Base-by-base conservation (phyloP, 2,888 invertebrate species). In the Electrophaes corylata region DNA sequence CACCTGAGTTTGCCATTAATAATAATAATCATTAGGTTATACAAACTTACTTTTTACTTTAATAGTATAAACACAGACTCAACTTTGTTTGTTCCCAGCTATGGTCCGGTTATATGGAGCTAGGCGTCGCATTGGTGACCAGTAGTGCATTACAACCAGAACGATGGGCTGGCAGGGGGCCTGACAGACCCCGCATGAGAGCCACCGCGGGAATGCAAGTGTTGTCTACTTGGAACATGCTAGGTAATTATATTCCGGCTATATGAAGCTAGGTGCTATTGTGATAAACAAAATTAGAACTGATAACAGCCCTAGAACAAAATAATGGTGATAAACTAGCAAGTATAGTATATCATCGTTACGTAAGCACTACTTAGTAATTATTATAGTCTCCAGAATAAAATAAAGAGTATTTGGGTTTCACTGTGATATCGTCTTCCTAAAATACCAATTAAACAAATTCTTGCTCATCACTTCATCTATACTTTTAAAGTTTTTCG, bases 171-270 rank as follows among this genome's bases (percentile, higher is more conserved):
- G 93, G 82, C 62, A 90, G 80, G 72, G 93, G 72, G 75, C 83
- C 86, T 2, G 87, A 86, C 66, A 69, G 89, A 0, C 76, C 85
- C 37, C 97, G 98, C 75, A 97, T 98, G 98, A 93, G 98, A 52
- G 97, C 98, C 1, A 92, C 96, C 12, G 98, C 98, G 94, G 98
- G 98, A 23, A 95, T 97, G 78, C 97, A 98, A 77, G 96, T 98
- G 67, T 92, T 98, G 8, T 96, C 96, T 18, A 96, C 97, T 90
- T 98, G 98, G 98, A 96, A 96, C 23, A 95, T 96, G 72, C 91
- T 98, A 60, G 97, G 96, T 92, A 67, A 76, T 70, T 3, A 1
- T n/a, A 10, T 10, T 29, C 26, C 26, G 10, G 10, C 26, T 29
- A 10, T 8, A n/a, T n/a, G n/a, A n/a, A n/a, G n/a, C n/a, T n/a